Percentiles rank a stretch among this genome's conserved stretches.
Conservation (phyloP, 2,888 invertebrate genomes). For the Drosophila nr. fundita region DNA sequence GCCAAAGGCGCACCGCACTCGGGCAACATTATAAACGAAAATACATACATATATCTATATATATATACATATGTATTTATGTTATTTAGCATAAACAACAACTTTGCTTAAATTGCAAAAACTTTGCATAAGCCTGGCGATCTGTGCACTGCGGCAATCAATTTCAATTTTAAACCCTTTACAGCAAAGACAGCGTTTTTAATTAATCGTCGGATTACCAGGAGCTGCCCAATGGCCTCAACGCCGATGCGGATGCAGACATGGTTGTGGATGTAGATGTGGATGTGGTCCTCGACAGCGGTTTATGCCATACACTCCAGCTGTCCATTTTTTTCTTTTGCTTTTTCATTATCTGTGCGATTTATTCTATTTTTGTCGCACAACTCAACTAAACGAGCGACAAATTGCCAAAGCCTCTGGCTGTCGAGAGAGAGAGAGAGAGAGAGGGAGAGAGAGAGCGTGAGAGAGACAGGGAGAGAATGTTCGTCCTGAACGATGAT, state of each 20-base stretch:
- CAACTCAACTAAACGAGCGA: conserved; percentile 81
- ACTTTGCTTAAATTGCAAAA: conserved; percentile 65
- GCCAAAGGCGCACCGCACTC: conserved; percentile 43
- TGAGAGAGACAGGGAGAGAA: background rate
- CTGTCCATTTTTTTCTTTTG: conserved; percentile 64
- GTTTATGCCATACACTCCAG: conserved; percentile 61
- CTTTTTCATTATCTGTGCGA: conserved; percentile 69
- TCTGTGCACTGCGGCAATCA: conserved; percentile 64
- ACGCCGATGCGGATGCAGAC: conserved; percentile 26
- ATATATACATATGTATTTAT: conserved; percentile 52
- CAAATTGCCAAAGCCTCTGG: conserved; percentile 70
- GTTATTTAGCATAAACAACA: conserved; percentile 63
- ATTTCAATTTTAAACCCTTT: conserved; percentile 80
- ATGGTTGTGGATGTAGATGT: conserved; percentile 29
- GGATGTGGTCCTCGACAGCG: conserved; percentile 50
- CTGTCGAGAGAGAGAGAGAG: conserved; percentile 9
- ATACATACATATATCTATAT: conserved; percentile 43
- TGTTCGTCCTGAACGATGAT: conserved; percentile 49
- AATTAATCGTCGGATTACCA: conserved; percentile 83
- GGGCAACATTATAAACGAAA: conserved; percentile 33
- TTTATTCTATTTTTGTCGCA: conserved; percentile 80
- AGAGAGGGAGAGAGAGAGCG: background rate
- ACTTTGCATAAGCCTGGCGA: conserved; percentile 65
- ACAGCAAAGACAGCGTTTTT: conserved; percentile 82
- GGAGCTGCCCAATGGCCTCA: conserved; percentile 45